Conservation (phyloP, 2,888 invertebrate genomes). For the Biston stratarius region DNA sequence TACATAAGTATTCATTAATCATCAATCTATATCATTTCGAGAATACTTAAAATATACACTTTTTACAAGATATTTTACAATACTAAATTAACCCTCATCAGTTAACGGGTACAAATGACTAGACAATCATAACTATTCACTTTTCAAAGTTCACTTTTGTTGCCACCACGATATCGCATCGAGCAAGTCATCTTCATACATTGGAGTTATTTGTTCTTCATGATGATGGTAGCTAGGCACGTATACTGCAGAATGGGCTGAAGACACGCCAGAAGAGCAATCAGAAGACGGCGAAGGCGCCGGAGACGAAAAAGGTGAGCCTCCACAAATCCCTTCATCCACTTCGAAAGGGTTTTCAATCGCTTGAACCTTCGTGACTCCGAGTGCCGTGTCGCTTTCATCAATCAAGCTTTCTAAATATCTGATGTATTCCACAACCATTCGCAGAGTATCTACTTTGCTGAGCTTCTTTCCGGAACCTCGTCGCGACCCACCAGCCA, state of each 20-base stretch:
- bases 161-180: slow-evolving; percentile 94
- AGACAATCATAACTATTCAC: slow-evolving; percentile 49
- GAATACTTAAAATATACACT: slow-evolving; percentile 31
- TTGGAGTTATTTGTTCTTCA: slow-evolving; percentile 86
- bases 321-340: slow-evolving; percentile 74
- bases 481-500: slow-evolving; percentile 88
- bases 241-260: slow-evolving; percentile 66
- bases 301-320: slow-evolving; percentile 75
- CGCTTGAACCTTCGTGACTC: slow-evolving; percentile 54
- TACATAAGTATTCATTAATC: neutral
- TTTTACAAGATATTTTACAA: slow-evolving; percentile 23
- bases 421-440: slow-evolving; percentile 96
- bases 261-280: slow-evolving; percentile 86
- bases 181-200: slow-evolving; percentile 94
- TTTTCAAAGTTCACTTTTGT: slow-evolving; percentile 75
- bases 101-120: slow-evolving; percentile 54
- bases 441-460: slow-evolving; percentile 95
- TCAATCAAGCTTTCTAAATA: slow-evolving; percentile 92
- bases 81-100: neutral
- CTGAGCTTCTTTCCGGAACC: slow-evolving; percentile 94
- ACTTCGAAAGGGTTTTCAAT: slow-evolving; percentile 59
- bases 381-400: slow-evolving; percentile 87
- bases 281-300: slow-evolving; percentile 90
- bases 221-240: slow-evolving; percentile 60
- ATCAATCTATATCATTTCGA: slow-evolving; percentile 7